Evolutionary conservation across 2,888 invertebrate genomes (phyloP), one percentile per base, ranked within the genome.

Genomic region (Girardia tigrina): DNA sequence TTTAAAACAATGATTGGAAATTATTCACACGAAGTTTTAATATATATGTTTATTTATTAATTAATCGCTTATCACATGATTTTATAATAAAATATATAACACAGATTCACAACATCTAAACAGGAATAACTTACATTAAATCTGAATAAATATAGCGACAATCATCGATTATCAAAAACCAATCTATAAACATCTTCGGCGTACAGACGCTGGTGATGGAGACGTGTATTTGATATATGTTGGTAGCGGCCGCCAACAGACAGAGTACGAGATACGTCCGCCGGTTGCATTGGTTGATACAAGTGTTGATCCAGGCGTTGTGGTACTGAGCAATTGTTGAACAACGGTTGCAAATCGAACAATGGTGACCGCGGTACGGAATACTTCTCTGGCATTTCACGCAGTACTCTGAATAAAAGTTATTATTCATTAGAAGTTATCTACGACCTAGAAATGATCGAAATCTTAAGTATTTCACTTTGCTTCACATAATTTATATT

Each of bases 211-310:
- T 56, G 4, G 56, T 56, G 4, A 56, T 56, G 4, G 56, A 56
- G n/a, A 56, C 56, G n/a, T 56, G 56, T 56, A 56, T 56, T 56
- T 56, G 56, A n/a, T 56, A 56, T 20, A 56, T 56, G n/a, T 56
- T 56, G n/a, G 56, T 56, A 8, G 23, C 23, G 4, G 56, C 56
- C 23, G 56, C 56, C 56, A 56, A 20, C 23, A 56, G n/a, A 56
- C 56, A 56, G 56, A 56, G 56, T n/a, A 56, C 56, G 23, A 56
- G 23, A 56, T 56, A 56, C 56, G 23, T 56, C 2, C 56, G 56
- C n/a, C 56, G n/a, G 56, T 56, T 56, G 8, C 56, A 56, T 23
- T 56, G n/a, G n/a, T 56, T 56, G 56, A 56, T 56, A n/a, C 56
- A 56, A 20, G 56, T 56, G n/a, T 56, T 56, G 56, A 56, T 56